Evolutionary conservation across 53 echinoderm and acorn worm species (phyloP).

Genomic region (Crossaster papposus): DNA sequence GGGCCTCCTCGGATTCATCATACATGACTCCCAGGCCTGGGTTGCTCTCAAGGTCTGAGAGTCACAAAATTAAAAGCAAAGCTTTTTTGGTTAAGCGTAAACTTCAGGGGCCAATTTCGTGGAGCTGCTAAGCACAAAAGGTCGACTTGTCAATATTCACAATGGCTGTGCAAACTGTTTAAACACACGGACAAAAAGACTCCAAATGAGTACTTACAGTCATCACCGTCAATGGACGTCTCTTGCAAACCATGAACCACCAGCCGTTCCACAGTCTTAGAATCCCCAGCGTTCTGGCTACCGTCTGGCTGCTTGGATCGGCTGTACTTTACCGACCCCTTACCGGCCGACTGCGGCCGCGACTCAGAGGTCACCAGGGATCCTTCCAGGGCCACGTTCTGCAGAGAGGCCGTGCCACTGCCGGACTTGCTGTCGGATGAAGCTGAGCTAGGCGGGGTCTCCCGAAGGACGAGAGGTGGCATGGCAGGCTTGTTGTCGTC

Average conservation of each 20-base stretch:
- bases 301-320: not conserved
- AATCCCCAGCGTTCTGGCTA: not conserved
- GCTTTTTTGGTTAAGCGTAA: too few species aligned
- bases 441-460: conserved; percentile 49
- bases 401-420: conserved; percentile 35
- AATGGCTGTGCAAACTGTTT: too few species aligned
- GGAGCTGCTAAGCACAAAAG: too few species aligned
- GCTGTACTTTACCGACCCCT: conserved; percentile 28
- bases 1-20: conserved; percentile 40
- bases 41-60: conserved; percentile 31
- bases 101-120: too few species aligned
- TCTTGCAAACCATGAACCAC: conserved; percentile 51
- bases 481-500: conserved; percentile 12
- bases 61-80: not conserved
- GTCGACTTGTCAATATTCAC: too few species aligned
- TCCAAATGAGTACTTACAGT: not conserved
- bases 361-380: conserved; percentile 6
- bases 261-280: conserved; percentile 16
- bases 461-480: conserved; percentile 12
- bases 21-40: conserved; percentile 25
- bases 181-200: not conserved
- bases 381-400: conserved; percentile 13
- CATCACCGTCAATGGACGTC: conserved; percentile 33
- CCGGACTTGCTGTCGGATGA: conserved; percentile 31
- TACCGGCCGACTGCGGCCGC: not conserved